Evolutionary conservation across 2,113 vertebrate species (phyloP).

Genomic region (Oplegnathus fasciatus): DNA sequence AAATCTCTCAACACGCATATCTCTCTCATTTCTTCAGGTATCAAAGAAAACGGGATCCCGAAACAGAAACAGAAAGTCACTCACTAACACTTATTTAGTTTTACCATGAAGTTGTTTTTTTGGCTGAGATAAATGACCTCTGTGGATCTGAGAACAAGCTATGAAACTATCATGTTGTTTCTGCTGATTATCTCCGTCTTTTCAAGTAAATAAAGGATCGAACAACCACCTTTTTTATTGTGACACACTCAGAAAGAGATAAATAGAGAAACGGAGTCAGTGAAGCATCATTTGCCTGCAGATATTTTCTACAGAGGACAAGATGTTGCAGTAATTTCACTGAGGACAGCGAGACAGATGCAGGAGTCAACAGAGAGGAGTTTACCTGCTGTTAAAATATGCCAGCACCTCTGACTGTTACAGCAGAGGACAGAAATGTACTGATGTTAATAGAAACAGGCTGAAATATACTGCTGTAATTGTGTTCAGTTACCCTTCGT

Average conservation of each 20-base stretch:
- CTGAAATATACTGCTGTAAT: slow-evolving; percentile 1
- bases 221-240: slow-evolving; percentile 1
- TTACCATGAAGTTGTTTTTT: background rate
- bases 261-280: background rate
- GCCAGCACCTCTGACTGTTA: background rate
- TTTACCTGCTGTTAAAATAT: background rate
- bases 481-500: background rate
- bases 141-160: background rate
- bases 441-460: slow-evolving; percentile 10
- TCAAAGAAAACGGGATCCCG: slow-evolving; percentile 1
- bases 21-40: background rate
- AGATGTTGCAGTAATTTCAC: background rate
- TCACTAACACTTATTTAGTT: background rate
- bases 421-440: slow-evolving; percentile 4
- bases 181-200: slow-evolving; percentile 23
- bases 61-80: slow-evolving; percentile 6
- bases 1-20: slow-evolving; percentile 1
- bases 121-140: background rate
- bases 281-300: background rate
- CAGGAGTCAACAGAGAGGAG: slow-evolving; percentile 1
- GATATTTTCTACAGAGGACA: slow-evolving; percentile 9
- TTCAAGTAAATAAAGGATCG: slow-evolving; percentile 7
- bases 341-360: background rate
- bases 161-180: background rate
- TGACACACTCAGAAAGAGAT: background rate